Evolutionary conservation across 2,113 vertebrate species (phyloP), one percentile per base, ranked within the genome.

Genomic region (Pollimyrus isidori): DNA sequence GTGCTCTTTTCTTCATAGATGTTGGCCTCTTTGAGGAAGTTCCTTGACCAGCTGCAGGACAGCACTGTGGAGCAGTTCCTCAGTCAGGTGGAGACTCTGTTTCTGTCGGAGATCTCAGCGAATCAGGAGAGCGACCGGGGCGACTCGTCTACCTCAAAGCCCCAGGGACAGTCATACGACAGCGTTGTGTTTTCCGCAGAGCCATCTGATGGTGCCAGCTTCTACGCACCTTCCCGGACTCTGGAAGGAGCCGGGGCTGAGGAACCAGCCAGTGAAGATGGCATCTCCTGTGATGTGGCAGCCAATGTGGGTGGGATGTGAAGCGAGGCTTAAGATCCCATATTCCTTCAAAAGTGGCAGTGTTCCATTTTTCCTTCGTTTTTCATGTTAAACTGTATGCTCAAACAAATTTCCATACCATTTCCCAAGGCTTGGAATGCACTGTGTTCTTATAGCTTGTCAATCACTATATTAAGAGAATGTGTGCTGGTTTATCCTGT

Each of bases 21-120:
- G 94, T 93, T 99, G 95, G 96, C 96, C 7, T 98, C 98, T 91
- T 93, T 99, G 93, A 97, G 96, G 92, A 97, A 95, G 93, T 97
- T 97, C 92, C 92, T 99, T 93, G 95, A 96, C 92, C 95, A 94
- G 73, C 94, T 97, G 87, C 95, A 95, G 69, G 97, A 97, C 83
- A 94, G 94, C 53, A 96, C 96, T 91, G 94, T 97, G 91, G 95
- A 97, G 89, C 94, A 96, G 86, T 98, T 98, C 94, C 95, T 99
- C 92, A 95, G 94, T 53, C 97, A 97, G 91, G 95, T 99, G 90
- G 97, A 99, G 93, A 95, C 95, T 49, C 94, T 98, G 76, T 99
- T 99, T 92, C 93, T 96, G 84, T 95, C 96, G 30, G 93, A 94
- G 0, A 98, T 98, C 89, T 95, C 96, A 89, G 93, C 93, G 91